These are phyloP conservation scores for Corythoichthys haematopterus DNA, from an alignment of 2,113 vertebrate species.

Conservation along the genomic window DNA sequence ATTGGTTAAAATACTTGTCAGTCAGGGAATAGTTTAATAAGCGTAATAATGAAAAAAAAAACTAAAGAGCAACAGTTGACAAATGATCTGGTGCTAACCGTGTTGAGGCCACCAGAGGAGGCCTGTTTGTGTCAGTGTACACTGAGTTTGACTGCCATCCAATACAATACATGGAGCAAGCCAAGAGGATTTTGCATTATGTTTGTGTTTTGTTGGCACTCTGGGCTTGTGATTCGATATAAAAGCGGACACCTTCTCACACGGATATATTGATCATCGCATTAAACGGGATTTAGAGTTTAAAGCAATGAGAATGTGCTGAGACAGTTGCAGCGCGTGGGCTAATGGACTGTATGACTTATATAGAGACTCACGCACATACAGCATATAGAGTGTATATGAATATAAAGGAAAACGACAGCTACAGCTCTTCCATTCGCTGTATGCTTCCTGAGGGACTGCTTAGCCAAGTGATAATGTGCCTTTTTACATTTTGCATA, in stretches of 20 bases:
- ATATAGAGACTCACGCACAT: background rate
- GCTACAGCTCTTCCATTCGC: constrained; percentile 30
- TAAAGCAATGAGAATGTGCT: constrained; percentile 49
- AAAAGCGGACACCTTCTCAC: constrained; percentile 7
- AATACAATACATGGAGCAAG: background rate
- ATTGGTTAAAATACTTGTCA: too few species aligned
- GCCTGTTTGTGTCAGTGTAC: background rate
- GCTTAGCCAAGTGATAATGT: constrained; percentile 56
- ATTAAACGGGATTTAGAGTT: constrained; percentile 36
- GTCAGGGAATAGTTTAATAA: background rate
- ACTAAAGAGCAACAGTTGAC: background rate
- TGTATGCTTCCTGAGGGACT: constrained; percentile 48
- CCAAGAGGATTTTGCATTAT: background rate
- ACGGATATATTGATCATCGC: constrained; percentile 39
- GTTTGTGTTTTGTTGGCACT: background rate
- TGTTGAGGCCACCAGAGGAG: background rate
- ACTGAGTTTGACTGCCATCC: background rate
- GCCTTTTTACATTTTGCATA: constrained; percentile 53
- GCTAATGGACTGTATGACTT: constrained; percentile 38
- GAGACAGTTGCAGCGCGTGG: constrained; percentile 21
- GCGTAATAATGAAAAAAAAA: background rate
- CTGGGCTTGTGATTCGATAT: background rate
- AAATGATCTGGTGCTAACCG: background rate
- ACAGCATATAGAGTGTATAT: constrained; percentile 3
- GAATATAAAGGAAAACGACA: constrained; percentile 26